Base-by-base conservation (phyloP, 2,113 vertebrate species). In the Eleginops maclovinus region DNA sequence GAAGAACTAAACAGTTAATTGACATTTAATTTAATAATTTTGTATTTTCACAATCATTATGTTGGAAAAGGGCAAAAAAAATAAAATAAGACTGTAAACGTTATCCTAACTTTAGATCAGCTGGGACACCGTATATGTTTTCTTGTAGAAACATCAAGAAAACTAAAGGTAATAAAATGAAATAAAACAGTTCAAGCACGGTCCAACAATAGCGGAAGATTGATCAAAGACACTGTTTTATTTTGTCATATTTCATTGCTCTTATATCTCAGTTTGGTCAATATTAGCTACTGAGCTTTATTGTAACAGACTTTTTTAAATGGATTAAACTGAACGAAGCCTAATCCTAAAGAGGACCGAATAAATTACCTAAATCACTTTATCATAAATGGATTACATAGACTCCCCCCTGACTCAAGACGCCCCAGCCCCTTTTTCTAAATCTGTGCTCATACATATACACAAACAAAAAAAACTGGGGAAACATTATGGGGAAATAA, bases 331-430 rank as follows among this genome's bases (percentile, higher is more conserved):
- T 80, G 81, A 89, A 77, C 68, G 50, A 87, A 69, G 53, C 28
- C 81, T 91, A 90, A 93, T 88, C 90, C 83, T 81, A 85, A 88
- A 89, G 76, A 88, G 41, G 49, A 22, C 43, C 72, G 85, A 89
- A 88, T 85, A 81, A 87, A 93, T 89, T 87, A 82, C 69, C 70
- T 75, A 75, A 79, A 85, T 93, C 58, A 78, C 72, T 36, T 36
- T 81, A 74, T 86, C 91, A 88, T 91, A 82, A 75, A 71, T 60
- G 72, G 88, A 93, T 93, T 90, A 91, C 44, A 74, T 9, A 44
- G 56, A 50, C 54, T 55, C 40, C 69, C 79, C 8, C 61, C 13
- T 16, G 21, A 66, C 56, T 81, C 55, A 54, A 81, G 53, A 85
- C 70, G 75, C 58, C 49, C 64, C 24, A 65, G 16, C 46, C 40